Conservation (phyloP, 2,888 invertebrate genomes). For the Crepidodera aurea region DNA sequence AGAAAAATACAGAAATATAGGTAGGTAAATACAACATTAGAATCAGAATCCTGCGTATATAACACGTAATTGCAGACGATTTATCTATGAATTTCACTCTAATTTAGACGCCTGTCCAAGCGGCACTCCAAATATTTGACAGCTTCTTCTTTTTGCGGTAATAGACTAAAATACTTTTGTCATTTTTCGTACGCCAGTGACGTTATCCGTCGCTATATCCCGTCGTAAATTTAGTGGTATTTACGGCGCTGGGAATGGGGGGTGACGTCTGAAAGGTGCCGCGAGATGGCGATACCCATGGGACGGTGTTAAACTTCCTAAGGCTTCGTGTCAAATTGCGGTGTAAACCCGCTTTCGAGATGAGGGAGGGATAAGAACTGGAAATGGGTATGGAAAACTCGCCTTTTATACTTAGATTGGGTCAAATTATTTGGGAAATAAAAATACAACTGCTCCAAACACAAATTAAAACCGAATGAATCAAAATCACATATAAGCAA, state of each 20-base stretch:
- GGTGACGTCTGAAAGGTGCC: constrained; percentile 11
- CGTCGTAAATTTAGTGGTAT: constrained; percentile 9
- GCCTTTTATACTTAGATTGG: no score
- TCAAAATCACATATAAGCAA: constrained; percentile 4
- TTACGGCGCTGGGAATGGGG: constrained; percentile 12
- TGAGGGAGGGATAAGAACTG: neutral
- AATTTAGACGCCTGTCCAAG: no score
- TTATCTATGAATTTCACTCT: no score
- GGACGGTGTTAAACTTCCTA: constrained; percentile 14
- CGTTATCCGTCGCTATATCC: neutral
- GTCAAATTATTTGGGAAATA: no score
- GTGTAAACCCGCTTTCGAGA: neutral
- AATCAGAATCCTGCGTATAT: no score
- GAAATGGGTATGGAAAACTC: neutral
- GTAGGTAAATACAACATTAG: no score
- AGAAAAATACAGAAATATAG: no score
- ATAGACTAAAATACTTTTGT: no score
- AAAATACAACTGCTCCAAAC: neutral
- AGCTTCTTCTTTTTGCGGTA: no score
- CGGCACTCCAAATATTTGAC: no score
- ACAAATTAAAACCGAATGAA: constrained; percentile 16
- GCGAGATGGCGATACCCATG: constrained; percentile 10
- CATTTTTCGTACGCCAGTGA: neutral
- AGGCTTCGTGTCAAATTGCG: neutral
- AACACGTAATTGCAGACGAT: no score